phyloP scores from a whole-genome alignment of 2,888 invertebrate species.

The Drosophila percnosoma region DNA sequence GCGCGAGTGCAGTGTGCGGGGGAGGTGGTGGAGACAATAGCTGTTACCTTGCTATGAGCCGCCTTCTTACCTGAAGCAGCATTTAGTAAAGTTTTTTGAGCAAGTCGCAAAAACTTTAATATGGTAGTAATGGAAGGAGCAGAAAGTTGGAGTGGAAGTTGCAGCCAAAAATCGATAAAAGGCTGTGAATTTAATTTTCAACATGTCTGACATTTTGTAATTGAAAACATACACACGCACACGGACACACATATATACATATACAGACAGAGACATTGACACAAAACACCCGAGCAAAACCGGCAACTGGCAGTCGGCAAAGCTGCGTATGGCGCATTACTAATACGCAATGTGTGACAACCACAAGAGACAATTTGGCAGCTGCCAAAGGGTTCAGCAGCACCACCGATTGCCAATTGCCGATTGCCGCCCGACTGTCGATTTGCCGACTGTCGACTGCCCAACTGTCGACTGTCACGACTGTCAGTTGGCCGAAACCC shows the following conservation, averaged over 20 bases:
- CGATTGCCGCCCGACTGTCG: conserved; percentile 24
- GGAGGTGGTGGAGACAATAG: background rate
- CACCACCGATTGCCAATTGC: conserved; percentile 35
- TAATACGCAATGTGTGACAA: conserved; percentile 80
- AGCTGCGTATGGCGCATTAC: conserved; percentile 78
- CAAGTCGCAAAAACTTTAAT: conserved; percentile 50
- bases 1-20: conserved; percentile 4
- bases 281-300: conserved; percentile 48
- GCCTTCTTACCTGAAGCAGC: conserved; percentile 64
- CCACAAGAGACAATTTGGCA: conserved; percentile 83
- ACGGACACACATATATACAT: background rate
- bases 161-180: conserved; percentile 53
- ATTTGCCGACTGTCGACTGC: conserved; percentile 32
- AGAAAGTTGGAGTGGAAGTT: background rate
- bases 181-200: conserved; percentile 77
- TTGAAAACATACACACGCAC: conserved; percentile 65
- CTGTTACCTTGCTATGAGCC: conserved; percentile 53
- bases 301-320: conserved; percentile 38
- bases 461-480: conserved; percentile 26
- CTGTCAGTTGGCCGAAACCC: conserved; percentile 2
- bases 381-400: conserved; percentile 72
- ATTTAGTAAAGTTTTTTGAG: conserved; percentile 64
- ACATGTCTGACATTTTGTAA: conserved; percentile 78
- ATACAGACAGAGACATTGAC: conserved; percentile 58
- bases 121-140: conserved; percentile 16